Conservation (phyloP, 2,113 vertebrate species). For the Scortum barcoo region DNA sequence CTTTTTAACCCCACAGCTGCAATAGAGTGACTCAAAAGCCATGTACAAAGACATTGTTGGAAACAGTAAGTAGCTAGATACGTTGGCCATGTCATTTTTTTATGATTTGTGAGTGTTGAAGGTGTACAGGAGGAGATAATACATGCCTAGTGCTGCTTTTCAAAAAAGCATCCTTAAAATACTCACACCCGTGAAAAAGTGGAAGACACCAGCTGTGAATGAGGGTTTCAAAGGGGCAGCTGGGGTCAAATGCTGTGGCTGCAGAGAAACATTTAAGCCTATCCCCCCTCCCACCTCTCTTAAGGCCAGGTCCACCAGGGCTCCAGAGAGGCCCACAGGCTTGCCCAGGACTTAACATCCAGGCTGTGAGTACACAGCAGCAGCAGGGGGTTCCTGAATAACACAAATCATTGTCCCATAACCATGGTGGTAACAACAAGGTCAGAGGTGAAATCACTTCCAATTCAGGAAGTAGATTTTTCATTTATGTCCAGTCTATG, state of each 20-base stretch:
- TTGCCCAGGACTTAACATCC: conserved; percentile 24
- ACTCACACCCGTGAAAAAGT: background rate
- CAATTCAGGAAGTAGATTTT: conserved; percentile 38
- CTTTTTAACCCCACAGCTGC: conserved; percentile 7
- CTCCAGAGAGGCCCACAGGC: background rate
- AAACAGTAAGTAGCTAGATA: background rate
- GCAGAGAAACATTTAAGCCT: conserved; percentile 43
- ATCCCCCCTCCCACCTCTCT: conserved; percentile 26
- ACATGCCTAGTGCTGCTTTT: background rate
- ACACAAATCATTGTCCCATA: conserved; percentile 63
- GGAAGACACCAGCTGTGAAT: conserved; percentile 22
- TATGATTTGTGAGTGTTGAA: conserved; percentile 22
- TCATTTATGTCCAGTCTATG: background rate
- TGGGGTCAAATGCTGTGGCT: conserved; percentile 57
- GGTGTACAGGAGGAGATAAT: background rate
- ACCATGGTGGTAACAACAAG: background rate
- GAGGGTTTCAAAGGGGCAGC: background rate
- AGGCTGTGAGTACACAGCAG: conserved; percentile 36
- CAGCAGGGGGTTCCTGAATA: conserved; percentile 39
- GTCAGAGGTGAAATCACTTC: conserved; percentile 61
- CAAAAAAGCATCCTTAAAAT: conserved; percentile 23
- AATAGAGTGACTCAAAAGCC: background rate
- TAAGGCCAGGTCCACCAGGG: background rate
- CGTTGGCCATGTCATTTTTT: conserved; percentile 10
- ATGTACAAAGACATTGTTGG: conserved; percentile 1